These are phyloP conservation scores for Apocheima hispidaria DNA, from an alignment of 2,888 invertebrate species.

Conservation along the genomic window DNA sequence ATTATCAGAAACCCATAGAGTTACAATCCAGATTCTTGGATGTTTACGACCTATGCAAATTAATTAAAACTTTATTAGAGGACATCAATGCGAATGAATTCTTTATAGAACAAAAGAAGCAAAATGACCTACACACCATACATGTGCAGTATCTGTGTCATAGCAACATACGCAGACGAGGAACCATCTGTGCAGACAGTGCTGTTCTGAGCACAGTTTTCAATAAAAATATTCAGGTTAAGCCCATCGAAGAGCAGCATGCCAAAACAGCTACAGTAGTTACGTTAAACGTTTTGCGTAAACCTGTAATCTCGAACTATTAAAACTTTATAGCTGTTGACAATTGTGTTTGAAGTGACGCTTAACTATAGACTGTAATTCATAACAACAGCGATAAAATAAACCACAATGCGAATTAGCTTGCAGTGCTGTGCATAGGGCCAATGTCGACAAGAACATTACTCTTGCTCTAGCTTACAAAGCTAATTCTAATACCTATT, in stretches of 20 bases:
- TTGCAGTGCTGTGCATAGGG: constrained; percentile 52
- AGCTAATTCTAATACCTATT: constrained; percentile 14
- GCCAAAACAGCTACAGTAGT: constrained; percentile 8
- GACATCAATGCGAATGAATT: constrained; percentile 21
- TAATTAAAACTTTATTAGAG: constrained; percentile 1
- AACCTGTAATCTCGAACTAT: constrained; percentile 45
- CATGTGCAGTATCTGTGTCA: constrained; percentile 58
- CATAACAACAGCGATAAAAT: constrained; percentile 65
- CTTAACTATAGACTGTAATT: constrained; percentile 66
- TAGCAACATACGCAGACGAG: constrained; percentile 47
- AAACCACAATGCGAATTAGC: constrained; percentile 64
- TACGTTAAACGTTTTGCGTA: constrained; percentile 41
- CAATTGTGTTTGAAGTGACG: constrained; percentile 54
- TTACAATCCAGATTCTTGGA: background rate
- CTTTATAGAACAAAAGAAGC: constrained; percentile 44
- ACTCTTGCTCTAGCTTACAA: constrained; percentile 25
- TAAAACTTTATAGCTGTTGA: constrained; percentile 54
- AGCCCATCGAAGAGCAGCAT: constrained; percentile 12
- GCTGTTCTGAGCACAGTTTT: constrained; percentile 35
- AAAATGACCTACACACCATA: constrained; percentile 40
- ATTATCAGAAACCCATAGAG: background rate
- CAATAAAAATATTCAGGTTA: constrained; percentile 38
- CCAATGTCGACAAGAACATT: constrained; percentile 50
- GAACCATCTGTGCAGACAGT: constrained; percentile 58
- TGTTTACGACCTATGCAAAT: background rate